Evolutionary conservation across 1,140 invertebrate genomes (phyloP).

Genomic region (Habropoda laboriosa): DNA sequence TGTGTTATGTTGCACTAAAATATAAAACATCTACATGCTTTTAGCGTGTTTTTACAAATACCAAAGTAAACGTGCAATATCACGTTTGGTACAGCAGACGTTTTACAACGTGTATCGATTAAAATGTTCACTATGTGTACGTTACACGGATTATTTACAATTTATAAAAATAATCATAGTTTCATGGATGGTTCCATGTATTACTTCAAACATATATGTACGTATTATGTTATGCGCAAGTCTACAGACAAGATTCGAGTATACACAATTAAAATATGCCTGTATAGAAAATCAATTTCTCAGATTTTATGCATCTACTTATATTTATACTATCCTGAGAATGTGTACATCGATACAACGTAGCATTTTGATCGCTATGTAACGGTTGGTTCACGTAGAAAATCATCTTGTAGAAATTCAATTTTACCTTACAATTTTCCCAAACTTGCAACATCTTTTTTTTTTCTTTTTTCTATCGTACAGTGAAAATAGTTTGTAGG

Average conservation of each 20-base stretch:
- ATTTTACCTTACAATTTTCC: conserved; percentile 3
- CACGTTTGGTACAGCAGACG: background rate
- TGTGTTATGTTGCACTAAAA: background rate
- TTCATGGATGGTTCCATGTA: background rate
- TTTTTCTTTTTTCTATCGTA: background rate
- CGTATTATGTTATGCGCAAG: no score
- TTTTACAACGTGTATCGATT: background rate
- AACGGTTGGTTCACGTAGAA: background rate
- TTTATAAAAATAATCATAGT: background rate
- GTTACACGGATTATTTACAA: conserved; percentile 8
- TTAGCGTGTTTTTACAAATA: background rate
- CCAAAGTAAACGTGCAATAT: background rate
- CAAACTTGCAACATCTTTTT: no score
- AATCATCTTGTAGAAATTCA: background rate
- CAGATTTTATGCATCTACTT: conserved; percentile 40
- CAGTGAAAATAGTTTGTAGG: background rate
- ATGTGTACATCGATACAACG: conserved; percentile 19
- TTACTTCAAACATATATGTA: background rate
- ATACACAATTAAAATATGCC: no score
- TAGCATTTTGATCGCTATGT: conserved; percentile 4
- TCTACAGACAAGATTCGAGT: background rate
- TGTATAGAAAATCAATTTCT: background rate
- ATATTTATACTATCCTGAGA: conserved; percentile 47
- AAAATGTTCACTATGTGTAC: background rate
- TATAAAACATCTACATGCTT: background rate